Conservation (phyloP, 2,888 invertebrate species). For the Trichopoda pennipes region DNA sequence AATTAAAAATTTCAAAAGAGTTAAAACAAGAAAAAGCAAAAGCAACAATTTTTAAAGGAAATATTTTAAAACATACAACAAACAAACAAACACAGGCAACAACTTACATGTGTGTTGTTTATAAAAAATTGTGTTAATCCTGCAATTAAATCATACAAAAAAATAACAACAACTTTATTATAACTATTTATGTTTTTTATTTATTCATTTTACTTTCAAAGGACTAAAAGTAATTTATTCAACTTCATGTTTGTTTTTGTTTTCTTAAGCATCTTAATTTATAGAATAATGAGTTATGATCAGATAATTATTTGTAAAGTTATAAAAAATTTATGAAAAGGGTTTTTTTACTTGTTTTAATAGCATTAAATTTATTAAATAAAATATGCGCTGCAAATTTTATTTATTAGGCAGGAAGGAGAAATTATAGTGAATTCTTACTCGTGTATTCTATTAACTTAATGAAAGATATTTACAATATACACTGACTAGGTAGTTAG, state of each 20-base stretch:
- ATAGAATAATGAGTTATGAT: background rate
- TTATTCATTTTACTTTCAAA: constrained; percentile 28
- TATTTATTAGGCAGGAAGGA: too few relatives aligned
- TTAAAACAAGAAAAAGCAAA: background rate
- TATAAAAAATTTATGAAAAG: background rate
- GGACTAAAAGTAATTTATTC: constrained; percentile 31
- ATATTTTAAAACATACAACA: background rate
- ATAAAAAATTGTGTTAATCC: constrained; percentile 27
- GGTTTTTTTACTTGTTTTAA: background rate
- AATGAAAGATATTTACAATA: too few relatives aligned
- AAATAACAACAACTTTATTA: constrained; percentile 16
- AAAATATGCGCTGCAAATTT: too few relatives aligned
- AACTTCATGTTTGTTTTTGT: background rate
- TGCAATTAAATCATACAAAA: constrained; percentile 32
- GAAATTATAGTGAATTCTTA: too few relatives aligned
- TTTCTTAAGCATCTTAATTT: background rate
- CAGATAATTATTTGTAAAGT: background rate
- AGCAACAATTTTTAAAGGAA: background rate
- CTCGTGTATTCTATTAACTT: too few relatives aligned
- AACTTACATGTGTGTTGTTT: constrained; percentile 7
- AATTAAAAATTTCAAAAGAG: constrained; percentile 23
- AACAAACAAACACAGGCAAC: constrained; percentile 8
- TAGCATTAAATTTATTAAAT: too few relatives aligned
- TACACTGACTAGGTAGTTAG: too few relatives aligned
- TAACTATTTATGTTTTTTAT: constrained; percentile 26